Base-by-base conservation (phyloP, 2,888 invertebrate species). In the Aphodius sticticus region DNA sequence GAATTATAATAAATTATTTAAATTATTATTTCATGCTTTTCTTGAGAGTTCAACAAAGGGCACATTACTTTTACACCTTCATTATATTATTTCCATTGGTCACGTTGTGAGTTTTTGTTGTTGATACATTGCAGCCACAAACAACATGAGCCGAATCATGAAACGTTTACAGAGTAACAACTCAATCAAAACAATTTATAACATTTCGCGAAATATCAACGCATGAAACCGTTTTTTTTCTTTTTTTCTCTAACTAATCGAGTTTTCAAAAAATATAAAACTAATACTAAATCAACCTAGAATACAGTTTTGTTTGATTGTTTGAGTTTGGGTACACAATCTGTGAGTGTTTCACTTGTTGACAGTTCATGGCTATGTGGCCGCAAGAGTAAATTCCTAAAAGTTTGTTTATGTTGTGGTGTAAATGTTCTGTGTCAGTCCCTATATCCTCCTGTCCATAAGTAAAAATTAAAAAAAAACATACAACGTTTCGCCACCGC, bases 1-100 rank as follows among this genome's bases (percentile, higher is more conserved):
- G 83, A 83, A 84, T 84, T 83, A 82, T 72, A 82, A 84, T 80
- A 80, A 80, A 80, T 77, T 76, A 76, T 80, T 80, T 72, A 71
- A 80, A 78, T 74, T 76, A 78, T 15, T 36, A 53, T 7, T 36
- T 36, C 16, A 71, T n/a, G 35, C 12, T 15, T 26, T 74, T 74
- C 37, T 74, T 74, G 74, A 35, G 7, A 36, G n/a, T 35, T 15
- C 35, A 36, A 36, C 9, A 35, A 74, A 26, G 16, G 74, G 74
- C 74, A 74, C 74, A 74, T 74, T 37, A 74, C 74, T 74, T 35
- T 74, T 74, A 74, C 74, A 74, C 74, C 74, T 71, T 71, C 15
- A 71, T 6, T 71, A 26, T 70, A 16, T 70, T 3, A 16, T 16
- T 70, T 71, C n/a, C 12, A 71, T 71, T 71, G 16, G 16, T 70